Conservation (phyloP, 2,888 invertebrate genomes). For the Xylocampa areola region DNA sequence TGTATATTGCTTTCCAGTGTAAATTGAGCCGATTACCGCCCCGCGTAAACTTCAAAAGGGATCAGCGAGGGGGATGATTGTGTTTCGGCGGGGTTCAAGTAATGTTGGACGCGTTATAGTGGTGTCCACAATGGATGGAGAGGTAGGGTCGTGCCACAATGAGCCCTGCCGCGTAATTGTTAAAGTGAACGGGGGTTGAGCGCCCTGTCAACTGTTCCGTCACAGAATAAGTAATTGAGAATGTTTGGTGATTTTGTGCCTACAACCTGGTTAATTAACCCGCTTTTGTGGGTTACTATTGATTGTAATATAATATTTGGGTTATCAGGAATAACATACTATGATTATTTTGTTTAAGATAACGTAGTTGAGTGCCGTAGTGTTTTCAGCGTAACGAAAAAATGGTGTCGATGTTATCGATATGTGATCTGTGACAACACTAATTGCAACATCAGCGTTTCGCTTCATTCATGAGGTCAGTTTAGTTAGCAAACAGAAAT, state of each 20-base stretch:
- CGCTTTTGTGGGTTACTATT: conserved; percentile 30
- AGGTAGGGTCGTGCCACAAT: conserved; percentile 87
- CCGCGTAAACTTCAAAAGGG: conserved; percentile 41
- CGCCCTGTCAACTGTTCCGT: conserved; percentile 86
- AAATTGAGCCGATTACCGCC: conserved; percentile 68
- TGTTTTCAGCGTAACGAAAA: background rate
- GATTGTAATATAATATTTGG: conserved; percentile 17
- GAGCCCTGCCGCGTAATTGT: conserved; percentile 88
- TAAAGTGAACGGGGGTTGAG: conserved; percentile 88
- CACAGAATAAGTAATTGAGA: conserved; percentile 77
- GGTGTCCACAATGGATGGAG: conserved; percentile 85
- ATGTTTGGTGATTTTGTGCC: conserved; percentile 60
- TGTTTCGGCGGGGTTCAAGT: conserved; percentile 60
- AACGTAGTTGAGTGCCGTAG: background rate
- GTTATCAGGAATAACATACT: background rate
- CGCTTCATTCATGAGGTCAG: conserved; percentile 65
- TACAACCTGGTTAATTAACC: conserved; percentile 56
- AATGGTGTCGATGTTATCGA: conserved; percentile 44
- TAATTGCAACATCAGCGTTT: conserved; percentile 58
- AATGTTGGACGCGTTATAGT: conserved; percentile 73
- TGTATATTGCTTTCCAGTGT: conserved; percentile 78
- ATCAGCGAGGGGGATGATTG: conserved; percentile 57
- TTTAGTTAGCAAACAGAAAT: conserved; percentile 59
- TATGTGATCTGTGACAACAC: conserved; percentile 63
- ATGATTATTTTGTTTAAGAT: background rate